Evolutionary conservation across 1,140 invertebrate genomes (phyloP).

Genomic region (Vollenhovia emeryi): DNA sequence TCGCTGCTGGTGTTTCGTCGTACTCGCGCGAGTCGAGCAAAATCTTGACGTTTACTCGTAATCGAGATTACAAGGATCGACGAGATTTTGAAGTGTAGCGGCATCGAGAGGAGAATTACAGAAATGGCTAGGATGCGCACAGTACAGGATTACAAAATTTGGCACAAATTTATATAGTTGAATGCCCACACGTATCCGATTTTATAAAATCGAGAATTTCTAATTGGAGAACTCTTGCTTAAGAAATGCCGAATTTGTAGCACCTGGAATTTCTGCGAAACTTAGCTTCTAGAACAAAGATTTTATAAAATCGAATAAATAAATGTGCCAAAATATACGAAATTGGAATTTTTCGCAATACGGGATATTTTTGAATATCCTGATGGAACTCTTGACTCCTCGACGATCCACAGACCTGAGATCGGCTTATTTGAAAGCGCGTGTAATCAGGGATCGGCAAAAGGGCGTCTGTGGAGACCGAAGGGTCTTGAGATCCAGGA

Average conservation of each 20-base stretch:
- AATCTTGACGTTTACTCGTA: not conserved
- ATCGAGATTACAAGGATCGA: not conserved
- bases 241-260: not conserved
- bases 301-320: not conserved
- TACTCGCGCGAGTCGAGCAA: not conserved
- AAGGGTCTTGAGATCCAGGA: not conserved
- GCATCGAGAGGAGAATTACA: not conserved
- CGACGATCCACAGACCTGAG: not conserved
- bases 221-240: not conserved
- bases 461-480: not conserved
- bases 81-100: not conserved
- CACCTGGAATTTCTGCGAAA: not conserved
- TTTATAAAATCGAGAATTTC: not conserved
- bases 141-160: not conserved
- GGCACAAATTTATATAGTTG: conserved; percentile 3
- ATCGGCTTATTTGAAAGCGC: not conserved
- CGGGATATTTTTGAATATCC: not conserved
- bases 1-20: conserved; percentile 10
- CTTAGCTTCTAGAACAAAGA: not conserved
- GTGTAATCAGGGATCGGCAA: not conserved
- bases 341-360: not conserved
- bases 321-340: not conserved
- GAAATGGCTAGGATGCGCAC: not conserved
- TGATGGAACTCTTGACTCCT: not conserved
- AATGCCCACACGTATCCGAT: not conserved